Percentiles rank a stretch among this genome's conserved stretches.
phyloP scores from a whole-genome alignment of 2,888 invertebrate genomes.

The Miltochrista miniata region DNA sequence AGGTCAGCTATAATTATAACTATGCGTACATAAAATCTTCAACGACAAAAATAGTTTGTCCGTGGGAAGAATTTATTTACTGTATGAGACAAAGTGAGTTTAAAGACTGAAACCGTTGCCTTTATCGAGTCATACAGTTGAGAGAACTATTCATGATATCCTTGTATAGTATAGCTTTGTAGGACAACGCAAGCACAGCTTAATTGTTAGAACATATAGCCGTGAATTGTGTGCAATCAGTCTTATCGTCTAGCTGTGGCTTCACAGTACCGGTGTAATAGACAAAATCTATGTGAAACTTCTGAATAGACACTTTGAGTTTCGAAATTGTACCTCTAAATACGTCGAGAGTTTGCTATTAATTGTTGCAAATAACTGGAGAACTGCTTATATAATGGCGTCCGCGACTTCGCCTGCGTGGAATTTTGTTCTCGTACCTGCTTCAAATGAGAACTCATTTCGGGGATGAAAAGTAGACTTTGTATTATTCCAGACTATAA shows the following conservation, averaged over 20 bases:
- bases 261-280: background rate
- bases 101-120: no score
- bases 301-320: background rate
- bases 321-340: background rate
- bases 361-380: background rate
- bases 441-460: no score
- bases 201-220: constrained; percentile 76
- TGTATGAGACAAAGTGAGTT: no score
- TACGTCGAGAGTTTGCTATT: background rate
- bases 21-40: no score
- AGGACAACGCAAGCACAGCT: constrained; percentile 42
- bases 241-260: constrained; percentile 41
- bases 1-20: no score
- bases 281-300: background rate
- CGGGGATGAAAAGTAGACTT: no score
- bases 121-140: background rate
- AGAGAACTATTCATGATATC: background rate
- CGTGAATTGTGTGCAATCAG: constrained; percentile 75
- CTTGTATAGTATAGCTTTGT: constrained; percentile 16
- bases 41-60: no score
- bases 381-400: no score
- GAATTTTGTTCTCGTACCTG: no score
- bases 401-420: no score
- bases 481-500: no score
- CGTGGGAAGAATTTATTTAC: no score